Conservation (phyloP, 1,140 invertebrate genomes). For the Zaprionus ornatus region DNA sequence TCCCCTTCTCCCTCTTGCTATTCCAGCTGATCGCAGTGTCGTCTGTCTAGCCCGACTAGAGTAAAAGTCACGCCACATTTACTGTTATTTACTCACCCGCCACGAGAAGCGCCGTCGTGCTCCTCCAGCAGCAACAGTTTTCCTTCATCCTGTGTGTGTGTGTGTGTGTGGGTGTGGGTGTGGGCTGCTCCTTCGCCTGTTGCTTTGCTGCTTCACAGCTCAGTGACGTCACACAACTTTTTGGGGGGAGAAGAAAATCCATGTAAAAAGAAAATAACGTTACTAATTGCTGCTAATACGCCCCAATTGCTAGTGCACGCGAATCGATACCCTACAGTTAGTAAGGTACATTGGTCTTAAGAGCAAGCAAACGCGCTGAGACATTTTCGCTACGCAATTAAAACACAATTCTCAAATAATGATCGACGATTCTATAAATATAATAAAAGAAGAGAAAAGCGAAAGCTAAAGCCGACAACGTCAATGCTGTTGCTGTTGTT, state of each 20-base stretch:
- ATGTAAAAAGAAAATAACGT: not conserved
- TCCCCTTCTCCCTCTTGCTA: too few species aligned
- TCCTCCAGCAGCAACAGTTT: conserved; percentile 45
- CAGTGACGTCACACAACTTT: not conserved
- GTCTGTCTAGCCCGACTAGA: not conserved
- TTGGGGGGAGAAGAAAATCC: not conserved
- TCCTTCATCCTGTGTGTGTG: conserved; percentile 46
- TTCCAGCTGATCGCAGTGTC: conserved; percentile 8
- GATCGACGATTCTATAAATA: conserved; percentile 2
- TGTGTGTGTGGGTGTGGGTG: too few species aligned
- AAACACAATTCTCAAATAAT: not conserved
- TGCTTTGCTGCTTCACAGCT: not conserved
- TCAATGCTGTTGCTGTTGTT: not conserved
- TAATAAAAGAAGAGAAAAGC: not conserved
- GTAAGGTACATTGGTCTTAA: not conserved
- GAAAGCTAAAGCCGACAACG: not conserved
- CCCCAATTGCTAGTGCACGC: not conserved
- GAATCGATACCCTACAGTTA: not conserved
- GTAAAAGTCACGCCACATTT: conserved; percentile 17
- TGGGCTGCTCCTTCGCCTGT: not conserved
- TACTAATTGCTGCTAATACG: not conserved
- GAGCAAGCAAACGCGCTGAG: not conserved
- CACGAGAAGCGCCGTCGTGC: conserved; percentile 42
- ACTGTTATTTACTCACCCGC: conserved; percentile 53
- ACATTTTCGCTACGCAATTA: not conserved